Conservation (phyloP, 1,140 invertebrate species). For the Drosophila tani region DNA sequence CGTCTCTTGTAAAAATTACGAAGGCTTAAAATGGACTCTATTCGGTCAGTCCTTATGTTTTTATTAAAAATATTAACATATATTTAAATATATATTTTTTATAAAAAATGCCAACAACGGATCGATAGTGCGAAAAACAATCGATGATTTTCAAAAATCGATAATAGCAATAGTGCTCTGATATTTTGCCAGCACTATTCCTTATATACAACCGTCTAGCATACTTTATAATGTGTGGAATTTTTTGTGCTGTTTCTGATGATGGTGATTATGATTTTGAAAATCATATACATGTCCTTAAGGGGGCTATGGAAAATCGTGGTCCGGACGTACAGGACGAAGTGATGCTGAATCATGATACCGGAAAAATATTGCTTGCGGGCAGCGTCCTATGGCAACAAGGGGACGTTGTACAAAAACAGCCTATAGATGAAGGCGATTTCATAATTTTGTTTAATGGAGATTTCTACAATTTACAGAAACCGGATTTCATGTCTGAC, state of each 20-base stretch:
- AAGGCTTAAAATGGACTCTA: too few species aligned
- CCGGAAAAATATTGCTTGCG: conserved; percentile 84
- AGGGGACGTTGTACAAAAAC: conserved; percentile 86
- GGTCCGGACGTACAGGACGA: conserved; percentile 51
- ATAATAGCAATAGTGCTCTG: too few species aligned
- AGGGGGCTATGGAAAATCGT: conserved; percentile 43
- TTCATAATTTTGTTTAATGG: conserved; percentile 93
- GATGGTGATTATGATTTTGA: neutral
- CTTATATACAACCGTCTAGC: neutral
- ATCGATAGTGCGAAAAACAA: too few species aligned
- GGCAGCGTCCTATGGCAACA: conserved; percentile 90
- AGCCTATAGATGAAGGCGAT: conserved; percentile 87
- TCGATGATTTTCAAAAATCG: too few species aligned
- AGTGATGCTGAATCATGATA: conserved; percentile 14
- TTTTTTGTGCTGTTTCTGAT: conserved; percentile 50
- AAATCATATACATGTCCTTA: conserved; percentile 9
- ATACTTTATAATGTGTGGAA: conserved; percentile 56
- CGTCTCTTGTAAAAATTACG: too few species aligned
- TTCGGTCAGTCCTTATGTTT: too few species aligned
- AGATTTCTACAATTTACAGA: conserved; percentile 89
- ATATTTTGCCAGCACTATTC: neutral
- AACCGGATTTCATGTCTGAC: conserved; percentile 48
- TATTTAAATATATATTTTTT: too few species aligned
- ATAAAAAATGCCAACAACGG: too few species aligned
- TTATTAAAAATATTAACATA: too few species aligned